phyloP scores from a whole-genome alignment of 2,797 vertebrate genomes.

The Chromis chromis region DNA sequence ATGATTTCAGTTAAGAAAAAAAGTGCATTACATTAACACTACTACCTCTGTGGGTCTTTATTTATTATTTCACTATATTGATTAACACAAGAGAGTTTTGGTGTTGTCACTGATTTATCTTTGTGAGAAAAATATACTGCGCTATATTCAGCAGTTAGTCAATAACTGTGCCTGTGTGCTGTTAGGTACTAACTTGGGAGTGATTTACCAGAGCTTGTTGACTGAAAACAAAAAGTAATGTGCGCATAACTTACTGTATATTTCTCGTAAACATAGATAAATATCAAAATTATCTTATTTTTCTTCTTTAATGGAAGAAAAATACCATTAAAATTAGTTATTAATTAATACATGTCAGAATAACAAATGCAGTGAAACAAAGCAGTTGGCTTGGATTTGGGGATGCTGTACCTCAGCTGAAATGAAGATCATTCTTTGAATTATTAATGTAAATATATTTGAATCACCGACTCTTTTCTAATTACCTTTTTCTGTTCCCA shows the following conservation, averaged over 20 bases:
- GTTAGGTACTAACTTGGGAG: too few species aligned
- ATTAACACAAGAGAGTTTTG: background rate
- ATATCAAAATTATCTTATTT: background rate
- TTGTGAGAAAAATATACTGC: background rate
- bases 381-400: constrained; percentile 17
- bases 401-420: constrained; percentile 68
- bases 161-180: too few species aligned
- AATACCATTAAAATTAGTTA: background rate
- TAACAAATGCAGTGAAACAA: constrained; percentile 27
- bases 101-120: background rate
- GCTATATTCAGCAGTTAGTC: too few species aligned
- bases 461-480: constrained; percentile 78
- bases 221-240: too few species aligned
- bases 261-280: too few species aligned
- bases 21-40: background rate
- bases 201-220: too few species aligned
- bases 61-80: too few species aligned
- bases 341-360: constrained; percentile 6
- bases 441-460: constrained; percentile 83
- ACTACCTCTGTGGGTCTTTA: background rate
- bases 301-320: background rate
- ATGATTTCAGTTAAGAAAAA: background rate
- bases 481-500: constrained; percentile 79
- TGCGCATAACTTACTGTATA: too few species aligned
- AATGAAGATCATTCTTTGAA: constrained; percentile 81